Percentiles rank a stretch among this genome's conserved stretches.
phyloP scores from a whole-genome alignment of 2,888 invertebrate genomes.

The Azorinus chamasolen region DNA sequence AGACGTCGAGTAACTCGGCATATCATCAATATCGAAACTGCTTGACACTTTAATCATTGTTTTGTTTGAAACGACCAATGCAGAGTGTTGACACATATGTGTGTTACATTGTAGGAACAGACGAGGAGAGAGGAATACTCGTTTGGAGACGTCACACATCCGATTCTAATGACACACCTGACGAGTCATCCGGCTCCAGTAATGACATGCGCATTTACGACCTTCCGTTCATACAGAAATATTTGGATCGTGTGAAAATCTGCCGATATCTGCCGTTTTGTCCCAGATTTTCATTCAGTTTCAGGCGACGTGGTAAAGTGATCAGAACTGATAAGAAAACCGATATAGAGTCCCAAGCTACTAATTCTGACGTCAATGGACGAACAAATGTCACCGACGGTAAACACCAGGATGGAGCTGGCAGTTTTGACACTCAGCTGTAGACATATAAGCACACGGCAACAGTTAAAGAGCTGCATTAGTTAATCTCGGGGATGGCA shows the following conservation, averaged over 20 bases:
- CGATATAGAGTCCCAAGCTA: neutral
- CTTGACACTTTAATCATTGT: no score
- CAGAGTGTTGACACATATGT: no score
- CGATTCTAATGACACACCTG: conserved; percentile 15
- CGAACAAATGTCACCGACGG: no score
- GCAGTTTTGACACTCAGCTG: no score
- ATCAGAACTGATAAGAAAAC: neutral
- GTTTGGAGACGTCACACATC: conserved; percentile 49
- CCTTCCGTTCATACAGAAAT: conserved; percentile 74
- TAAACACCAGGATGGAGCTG: no score
- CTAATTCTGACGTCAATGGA: no score
- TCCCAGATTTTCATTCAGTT: conserved; percentile 54
- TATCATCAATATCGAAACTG: no score
- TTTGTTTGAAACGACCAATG: no score
- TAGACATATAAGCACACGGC: no score
- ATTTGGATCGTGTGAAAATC: conserved; percentile 64
- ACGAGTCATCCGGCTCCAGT: conserved; percentile 8
- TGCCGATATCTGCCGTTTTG: conserved; percentile 73
- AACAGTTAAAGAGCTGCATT: no score
- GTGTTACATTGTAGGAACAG: conserved; percentile 46
- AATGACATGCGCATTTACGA: conserved; percentile 83
- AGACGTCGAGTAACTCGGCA: no score
- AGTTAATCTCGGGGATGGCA: no score
- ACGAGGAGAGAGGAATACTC: conserved; percentile 58
- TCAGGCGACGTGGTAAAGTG: neutral